Percentiles rank a stretch among this genome's conserved stretches.
phyloP scores from a whole-genome alignment of 2,888 invertebrate species.

The Amblyjoppa fuscipennis region DNA sequence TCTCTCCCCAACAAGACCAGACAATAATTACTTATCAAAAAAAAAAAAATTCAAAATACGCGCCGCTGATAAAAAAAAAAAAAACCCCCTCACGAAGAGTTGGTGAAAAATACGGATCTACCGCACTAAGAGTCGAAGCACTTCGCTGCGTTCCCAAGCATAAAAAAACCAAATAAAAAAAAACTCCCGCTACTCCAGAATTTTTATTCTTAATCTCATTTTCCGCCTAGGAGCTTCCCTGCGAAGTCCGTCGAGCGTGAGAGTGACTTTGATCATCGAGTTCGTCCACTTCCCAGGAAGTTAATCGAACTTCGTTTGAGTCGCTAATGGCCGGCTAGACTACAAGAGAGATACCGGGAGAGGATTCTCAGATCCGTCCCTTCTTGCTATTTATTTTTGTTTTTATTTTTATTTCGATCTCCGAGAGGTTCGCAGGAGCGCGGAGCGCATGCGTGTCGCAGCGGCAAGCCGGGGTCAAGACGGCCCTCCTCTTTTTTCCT shows the following conservation, averaged over 20 bases:
- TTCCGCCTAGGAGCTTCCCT: constrained; percentile 8
- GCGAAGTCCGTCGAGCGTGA: constrained; percentile 3
- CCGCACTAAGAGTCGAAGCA: not conserved
- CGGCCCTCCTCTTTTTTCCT: not conserved
- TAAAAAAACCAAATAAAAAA: not conserved
- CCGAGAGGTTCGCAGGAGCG: not conserved
- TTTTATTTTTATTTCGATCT: not conserved
- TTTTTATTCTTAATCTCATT: constrained; percentile 12
- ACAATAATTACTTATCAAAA: no score
- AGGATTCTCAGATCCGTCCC: constrained; percentile 38
- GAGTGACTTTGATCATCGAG: constrained; percentile 29
- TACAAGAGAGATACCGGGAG: constrained; percentile 25
- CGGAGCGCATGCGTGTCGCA: constrained; percentile 13
- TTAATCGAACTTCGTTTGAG: constrained; percentile 49
- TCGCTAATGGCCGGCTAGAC: constrained; percentile 48
- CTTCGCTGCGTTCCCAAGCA: not conserved
- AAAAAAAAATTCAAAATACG: no score
- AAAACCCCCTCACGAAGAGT: no score
- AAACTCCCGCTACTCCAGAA: not conserved
- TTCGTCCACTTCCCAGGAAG: constrained; percentile 44
- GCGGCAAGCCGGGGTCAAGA: constrained; percentile 37
- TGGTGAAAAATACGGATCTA: no score
- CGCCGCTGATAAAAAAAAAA: no score
- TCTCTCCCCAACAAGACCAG: no score
- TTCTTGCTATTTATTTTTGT: constrained; percentile 5